Percentiles rank a stretch among this genome's conserved stretches.
These are phyloP conservation scores for Hydrocynus forskahlii DNA, from an alignment of 2,797 vertebrate species.

Conservation along the genomic window DNA sequence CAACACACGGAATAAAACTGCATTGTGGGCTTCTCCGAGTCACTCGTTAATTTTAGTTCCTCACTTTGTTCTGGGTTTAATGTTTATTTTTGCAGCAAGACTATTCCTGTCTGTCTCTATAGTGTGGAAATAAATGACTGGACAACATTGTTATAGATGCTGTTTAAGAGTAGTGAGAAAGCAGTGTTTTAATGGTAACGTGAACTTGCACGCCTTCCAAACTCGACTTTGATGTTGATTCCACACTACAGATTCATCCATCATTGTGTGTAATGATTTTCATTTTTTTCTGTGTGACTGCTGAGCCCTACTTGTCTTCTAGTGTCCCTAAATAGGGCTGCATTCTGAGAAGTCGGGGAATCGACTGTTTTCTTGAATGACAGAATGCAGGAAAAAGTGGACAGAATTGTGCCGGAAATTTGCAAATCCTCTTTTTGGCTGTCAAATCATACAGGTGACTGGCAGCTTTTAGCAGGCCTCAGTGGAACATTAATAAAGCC, in stretches of 20 bases:
- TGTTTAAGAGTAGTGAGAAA: not conserved
- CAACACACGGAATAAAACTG: conserved; percentile 20
- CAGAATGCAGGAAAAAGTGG: conserved; percentile 35
- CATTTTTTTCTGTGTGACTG: not conserved
- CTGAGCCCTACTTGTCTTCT: conserved; percentile 13
- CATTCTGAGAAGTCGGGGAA: conserved; percentile 14
- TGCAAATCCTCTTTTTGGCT: conserved; percentile 34
- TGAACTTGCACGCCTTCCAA: not conserved
- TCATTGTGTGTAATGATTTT: not conserved
- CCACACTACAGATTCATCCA: not conserved
- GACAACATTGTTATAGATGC: conserved; percentile 14
- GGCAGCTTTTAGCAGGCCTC: conserved; percentile 41
- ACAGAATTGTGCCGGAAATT: conserved; percentile 25
- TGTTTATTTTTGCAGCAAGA: not conserved
- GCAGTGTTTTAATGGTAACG: not conserved
- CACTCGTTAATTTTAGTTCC: not conserved
- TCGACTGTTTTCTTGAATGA: conserved; percentile 23
- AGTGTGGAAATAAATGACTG: not conserved
- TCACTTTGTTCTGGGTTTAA: not conserved
- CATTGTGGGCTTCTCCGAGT: not conserved
- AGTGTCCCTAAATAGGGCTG: conserved; percentile 1
- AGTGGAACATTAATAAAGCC: conserved; percentile 57
- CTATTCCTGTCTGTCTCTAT: not conserved
- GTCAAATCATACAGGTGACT: conserved; percentile 38
- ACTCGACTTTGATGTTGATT: not conserved